Evolutionary conservation across 2,113 vertebrate genomes (phyloP).

Genomic region (Corynorhinus townsendii): DNA sequence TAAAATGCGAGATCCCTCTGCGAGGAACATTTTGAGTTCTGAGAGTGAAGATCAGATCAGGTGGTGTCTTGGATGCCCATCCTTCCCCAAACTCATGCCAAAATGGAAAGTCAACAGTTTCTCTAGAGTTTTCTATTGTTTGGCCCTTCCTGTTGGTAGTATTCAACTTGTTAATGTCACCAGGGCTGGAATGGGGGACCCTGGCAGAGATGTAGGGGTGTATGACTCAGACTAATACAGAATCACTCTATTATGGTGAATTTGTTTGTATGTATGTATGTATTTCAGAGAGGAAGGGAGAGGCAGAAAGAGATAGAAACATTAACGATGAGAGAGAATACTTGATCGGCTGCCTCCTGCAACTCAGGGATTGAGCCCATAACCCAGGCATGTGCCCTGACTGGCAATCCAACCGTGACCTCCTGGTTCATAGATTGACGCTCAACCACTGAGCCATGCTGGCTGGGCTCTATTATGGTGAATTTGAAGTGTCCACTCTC

Average conservation of each 20-base stretch:
- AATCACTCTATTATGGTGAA: neutral
- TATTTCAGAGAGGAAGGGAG: no score
- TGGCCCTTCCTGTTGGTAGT: neutral
- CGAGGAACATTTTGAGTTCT: slow-evolving; percentile 23
- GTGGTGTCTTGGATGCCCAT: slow-evolving; percentile 46
- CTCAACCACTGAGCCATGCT: no score
- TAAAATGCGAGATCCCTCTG: neutral
- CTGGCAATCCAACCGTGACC: no score
- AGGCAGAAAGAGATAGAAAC: no score
- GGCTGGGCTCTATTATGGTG: no score
- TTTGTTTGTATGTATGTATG: neutral
- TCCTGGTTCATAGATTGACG: no score
- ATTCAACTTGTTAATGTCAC: slow-evolving; percentile 9
- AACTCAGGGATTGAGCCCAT: no score
- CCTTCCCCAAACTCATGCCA: slow-evolving; percentile 1
- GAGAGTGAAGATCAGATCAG: neutral
- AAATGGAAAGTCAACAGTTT: slow-evolving; percentile 53
- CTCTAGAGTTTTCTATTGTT: slow-evolving; percentile 46
- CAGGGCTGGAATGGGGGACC: neutral
- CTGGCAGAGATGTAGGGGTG: neutral
- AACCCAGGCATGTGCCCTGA: no score
- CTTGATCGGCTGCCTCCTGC: no score
- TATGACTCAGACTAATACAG: neutral
- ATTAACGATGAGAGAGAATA: no score
- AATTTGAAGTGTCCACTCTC: neutral